Evolutionary conservation across 2,113 vertebrate genomes (phyloP), one percentile per base, ranked within the genome.

Genomic region (Phyllostomus hastatus): DNA sequence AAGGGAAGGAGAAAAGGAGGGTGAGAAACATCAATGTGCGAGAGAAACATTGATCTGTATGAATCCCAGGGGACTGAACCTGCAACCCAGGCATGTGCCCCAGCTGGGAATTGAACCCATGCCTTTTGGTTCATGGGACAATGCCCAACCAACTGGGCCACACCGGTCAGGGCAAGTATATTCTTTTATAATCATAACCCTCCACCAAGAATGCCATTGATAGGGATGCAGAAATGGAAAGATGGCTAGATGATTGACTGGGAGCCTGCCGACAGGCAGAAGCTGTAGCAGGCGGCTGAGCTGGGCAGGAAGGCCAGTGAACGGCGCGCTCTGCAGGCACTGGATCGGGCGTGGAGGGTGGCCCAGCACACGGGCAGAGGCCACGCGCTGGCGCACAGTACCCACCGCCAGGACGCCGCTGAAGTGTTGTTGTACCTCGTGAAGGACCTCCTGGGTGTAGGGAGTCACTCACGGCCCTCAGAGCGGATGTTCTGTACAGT

Each of bases 371-470:
- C 61, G 54, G 4, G 96, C 97, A 12, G 93, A 94, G 33, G 67
- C 98, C 96, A 97, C 24, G 0, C 98, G 98, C 7, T 92, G 96
- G 7, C 95, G 93, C 54, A 94, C 88, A 0, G 98, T 94, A 0
- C 98, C 98, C 0, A 98, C 85, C 0, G 96, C 89, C n/a, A 98
- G 95, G 0, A 98, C 24, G 0, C 98, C 97, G 97, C 98, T 97
- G 93, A 98, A 97, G 12, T 91, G 96, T 94, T 91, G 96, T 94
- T 98, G 16, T 3, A 31, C 95, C n/a, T 95, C 92, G 0, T 98
- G 82, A 26, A 97, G 89, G 70, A 97, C 67, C 2, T 80, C 88
- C 0, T 78, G 90, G 57, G 75, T 75, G 3, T 73, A 64, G 43
- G 88, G 95, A 97, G 87, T 20, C 6, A 84, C 48, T 2, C 67